A percentile compares a stretch with the other conserved stretches of the same genome.
Conservation (phyloP, 2,888 invertebrate species). For the Protophormia terraenovae region DNA sequence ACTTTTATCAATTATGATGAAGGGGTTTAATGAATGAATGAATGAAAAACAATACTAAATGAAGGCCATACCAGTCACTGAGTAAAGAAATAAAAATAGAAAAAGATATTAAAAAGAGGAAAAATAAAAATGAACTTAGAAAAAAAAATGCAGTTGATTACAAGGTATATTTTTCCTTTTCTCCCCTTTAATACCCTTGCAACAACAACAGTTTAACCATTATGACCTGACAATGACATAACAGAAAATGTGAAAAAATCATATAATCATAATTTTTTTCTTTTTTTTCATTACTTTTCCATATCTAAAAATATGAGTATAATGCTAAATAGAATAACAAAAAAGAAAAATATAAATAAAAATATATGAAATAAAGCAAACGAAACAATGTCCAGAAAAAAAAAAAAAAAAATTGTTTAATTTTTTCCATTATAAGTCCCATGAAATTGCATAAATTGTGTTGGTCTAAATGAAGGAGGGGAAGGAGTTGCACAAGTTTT, state of each 20-base stretch:
- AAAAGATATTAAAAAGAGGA: background rate
- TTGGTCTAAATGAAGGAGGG: background rate
- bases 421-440: constrained; percentile 12
- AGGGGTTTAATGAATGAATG: background rate
- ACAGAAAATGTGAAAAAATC: constrained; percentile 43
- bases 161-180: background rate
- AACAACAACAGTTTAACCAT: constrained; percentile 23
- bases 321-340: constrained; percentile 16
- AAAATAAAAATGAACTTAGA: background rate
- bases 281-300: background rate
- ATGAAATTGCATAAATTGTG: constrained; percentile 45
- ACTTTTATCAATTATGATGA: background rate
- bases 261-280: background rate
- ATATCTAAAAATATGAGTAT: background rate
- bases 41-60: background rate
- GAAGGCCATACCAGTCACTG: background rate
- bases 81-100: background rate
- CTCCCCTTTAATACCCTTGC: background rate
- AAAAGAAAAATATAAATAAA: background rate
- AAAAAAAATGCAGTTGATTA: constrained; percentile 4
- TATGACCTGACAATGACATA: constrained; percentile 61
- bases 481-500: constrained; percentile 4
- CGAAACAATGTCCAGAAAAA: constrained; percentile 24
- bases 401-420: constrained; percentile 18
- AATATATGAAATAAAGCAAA: constrained; percentile 10